phyloP scores from a whole-genome alignment of 2,888 invertebrate genomes.

The Anthophora plumipes region DNA sequence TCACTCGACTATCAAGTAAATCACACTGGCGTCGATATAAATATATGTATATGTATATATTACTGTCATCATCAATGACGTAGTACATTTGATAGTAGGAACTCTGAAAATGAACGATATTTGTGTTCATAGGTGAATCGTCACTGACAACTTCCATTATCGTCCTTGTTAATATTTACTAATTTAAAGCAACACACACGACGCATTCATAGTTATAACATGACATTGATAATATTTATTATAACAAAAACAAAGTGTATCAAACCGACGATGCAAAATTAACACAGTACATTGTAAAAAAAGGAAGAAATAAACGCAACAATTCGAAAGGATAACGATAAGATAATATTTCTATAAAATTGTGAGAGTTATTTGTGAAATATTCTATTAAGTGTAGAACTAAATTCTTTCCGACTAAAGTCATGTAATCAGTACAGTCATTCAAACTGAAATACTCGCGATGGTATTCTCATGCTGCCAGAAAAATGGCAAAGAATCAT shows the following conservation, averaged over 20 bases:
- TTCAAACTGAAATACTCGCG: too few relatives aligned
- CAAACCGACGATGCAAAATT: background rate
- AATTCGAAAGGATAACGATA: background rate
- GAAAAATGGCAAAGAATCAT: too few relatives aligned
- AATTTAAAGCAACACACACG: constrained; percentile 1
- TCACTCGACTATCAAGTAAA: background rate
- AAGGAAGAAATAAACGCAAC: background rate
- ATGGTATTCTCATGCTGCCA: too few relatives aligned
- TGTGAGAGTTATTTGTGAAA: too few relatives aligned
- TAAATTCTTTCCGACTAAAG: too few relatives aligned
- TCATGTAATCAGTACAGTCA: too few relatives aligned
- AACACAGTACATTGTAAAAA: background rate
- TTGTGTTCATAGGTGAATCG: constrained; percentile 19
- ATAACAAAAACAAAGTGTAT: background rate
- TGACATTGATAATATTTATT: background rate
- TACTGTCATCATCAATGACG: constrained; percentile 24
- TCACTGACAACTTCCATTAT: background rate
- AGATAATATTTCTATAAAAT: too few relatives aligned
- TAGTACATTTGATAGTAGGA: constrained; percentile 24
- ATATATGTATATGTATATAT: too few relatives aligned
- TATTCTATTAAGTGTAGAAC: too few relatives aligned
- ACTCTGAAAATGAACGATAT: background rate
- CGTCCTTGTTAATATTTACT: constrained; percentile 34
- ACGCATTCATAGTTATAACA: background rate
- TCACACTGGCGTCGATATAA: background rate